Evolutionary conservation across 2,888 invertebrate genomes (phyloP), one percentile per base, ranked within the genome.

Genomic region (Eremobia ochroleuca): DNA sequence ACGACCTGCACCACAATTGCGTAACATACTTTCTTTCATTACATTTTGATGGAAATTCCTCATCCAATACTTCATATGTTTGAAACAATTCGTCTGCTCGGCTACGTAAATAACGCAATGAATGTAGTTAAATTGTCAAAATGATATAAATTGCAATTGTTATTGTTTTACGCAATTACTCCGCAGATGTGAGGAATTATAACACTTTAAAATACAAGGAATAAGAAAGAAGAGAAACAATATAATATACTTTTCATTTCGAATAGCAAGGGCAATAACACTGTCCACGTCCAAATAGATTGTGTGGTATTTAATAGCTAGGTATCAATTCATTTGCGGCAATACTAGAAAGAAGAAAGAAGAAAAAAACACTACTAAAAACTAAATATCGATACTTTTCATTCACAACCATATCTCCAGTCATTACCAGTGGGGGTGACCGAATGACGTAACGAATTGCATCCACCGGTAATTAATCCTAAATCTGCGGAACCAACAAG

Each of bases 381-480:
- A 4, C 2, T 4, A 11, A 61, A 61, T 61, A 25, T 79, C 79
- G 80, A 79, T 80, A 80, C 8, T 40, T 81, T 76, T 43, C 1
- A 49, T 55, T 37, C 67, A 31, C 79, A 25, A 37, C 77, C 52
- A 21, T 67, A 73, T 34, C 67, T 21, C 34, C 49, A 73, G 74
- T 68, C 70, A 78, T 85, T 85, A 80, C 83, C 40, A 79, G 75
- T 69, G 78, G 86, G 89, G 90, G 76, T 81, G 82, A 76, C 76
- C 80, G 66, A 81, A 76, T 79, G 89, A 85, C 83, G 86, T 90
- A 88, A 89, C 84, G 93, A 93, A 88, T 92, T 93, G 94, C 94
- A 94, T 88, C 81, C 78, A 92, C 89, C 92, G 91, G 92, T 93
- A 94, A 95, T 95, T 95, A 95, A 95, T 94, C 93, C 93, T 86